A percentile compares a stretch with the other conserved stretches of the same genome.
Conservation (phyloP, 1,140 invertebrate genomes). For the Drosophila bocqueti region DNA sequence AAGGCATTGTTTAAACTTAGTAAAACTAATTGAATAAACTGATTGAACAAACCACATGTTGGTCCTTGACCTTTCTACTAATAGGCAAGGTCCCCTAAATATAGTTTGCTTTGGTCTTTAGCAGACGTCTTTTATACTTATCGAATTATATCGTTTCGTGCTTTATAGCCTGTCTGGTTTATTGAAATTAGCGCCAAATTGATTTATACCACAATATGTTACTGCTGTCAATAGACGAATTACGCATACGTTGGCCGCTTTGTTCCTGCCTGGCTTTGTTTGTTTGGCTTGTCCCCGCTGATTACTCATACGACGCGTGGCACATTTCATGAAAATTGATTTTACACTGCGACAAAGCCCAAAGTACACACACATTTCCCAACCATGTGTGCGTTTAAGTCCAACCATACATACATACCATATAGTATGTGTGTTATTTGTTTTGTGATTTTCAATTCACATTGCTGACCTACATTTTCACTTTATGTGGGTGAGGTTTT, state of each 20-base stretch:
- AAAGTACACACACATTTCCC: constrained; percentile 26
- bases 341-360: constrained; percentile 74
- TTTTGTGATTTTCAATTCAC: constrained; percentile 72
- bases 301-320: constrained; percentile 78
- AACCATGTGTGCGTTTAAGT: constrained; percentile 14
- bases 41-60: constrained; percentile 4
- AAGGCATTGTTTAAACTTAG: background rate
- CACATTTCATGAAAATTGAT: constrained; percentile 81
- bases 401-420: background rate
- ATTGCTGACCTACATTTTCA: constrained; percentile 74
- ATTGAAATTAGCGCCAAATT: constrained; percentile 79
- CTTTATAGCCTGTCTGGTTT: constrained; percentile 55
- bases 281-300: constrained; percentile 56
- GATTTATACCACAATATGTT: constrained; percentile 77
- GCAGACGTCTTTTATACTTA: constrained; percentile 17
- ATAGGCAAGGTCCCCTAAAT: constrained; percentile 1
- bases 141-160: constrained; percentile 33
- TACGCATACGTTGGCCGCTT: constrained; percentile 29
- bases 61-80: background rate
- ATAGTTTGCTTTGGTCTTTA: constrained; percentile 13
- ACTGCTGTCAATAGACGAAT: constrained; percentile 30
- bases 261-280: constrained; percentile 45
- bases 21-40: background rate
- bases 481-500: constrained; percentile 42
- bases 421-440: constrained; percentile 30